Base-by-base conservation (phyloP, 2,113 vertebrate species). In the Gavia stellata region DNA sequence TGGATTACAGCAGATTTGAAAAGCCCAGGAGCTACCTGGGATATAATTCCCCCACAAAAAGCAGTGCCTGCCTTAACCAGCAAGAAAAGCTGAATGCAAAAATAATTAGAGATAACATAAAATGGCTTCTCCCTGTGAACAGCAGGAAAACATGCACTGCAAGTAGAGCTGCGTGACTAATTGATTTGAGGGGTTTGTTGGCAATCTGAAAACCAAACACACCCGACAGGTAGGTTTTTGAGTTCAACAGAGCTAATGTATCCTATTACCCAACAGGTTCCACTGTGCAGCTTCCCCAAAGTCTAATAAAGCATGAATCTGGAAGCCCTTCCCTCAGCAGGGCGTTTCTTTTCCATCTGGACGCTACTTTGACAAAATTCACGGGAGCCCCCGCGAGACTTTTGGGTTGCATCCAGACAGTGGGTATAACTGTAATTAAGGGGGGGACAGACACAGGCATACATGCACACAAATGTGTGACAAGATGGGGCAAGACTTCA, bases 41-140 rank as follows among this genome's bases (percentile, higher is more conserved):
- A 49, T 72, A 9, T 87, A 92, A 91, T 66, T 65, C 49, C 19
- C 25, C 23, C 18, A 17, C 21, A 40, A 62, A 81, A 72, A 68
- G 28, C 17, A 67, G 45, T 31, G 36, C 36, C 14, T 84, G n/a
- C 42, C 21, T 67, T 53, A 92, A 70, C 80, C 44, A 90, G 79
- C 55, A 52, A 68, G 71, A 78, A 92, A 96, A 75, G 44, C 40
- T 73, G 18, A 88, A 88, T 26, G 66, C 36, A 88, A 77, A 96
- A 88, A 78, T 92, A 90, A 90, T 93, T 75, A 85, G 74, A 74
- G 85, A 59, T 56, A 90, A 90, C 38, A 83, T 80, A 67, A 93
- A 95, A 82, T 44, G 59, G 71, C 40, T 86, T 73, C 66, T 81
- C 58, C n/a, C 74, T 80, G 71, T 6, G 49, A 97, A 85, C 73